Base-by-base conservation (phyloP, 2,113 vertebrate genomes). In the Desmodus rotundus region DNA sequence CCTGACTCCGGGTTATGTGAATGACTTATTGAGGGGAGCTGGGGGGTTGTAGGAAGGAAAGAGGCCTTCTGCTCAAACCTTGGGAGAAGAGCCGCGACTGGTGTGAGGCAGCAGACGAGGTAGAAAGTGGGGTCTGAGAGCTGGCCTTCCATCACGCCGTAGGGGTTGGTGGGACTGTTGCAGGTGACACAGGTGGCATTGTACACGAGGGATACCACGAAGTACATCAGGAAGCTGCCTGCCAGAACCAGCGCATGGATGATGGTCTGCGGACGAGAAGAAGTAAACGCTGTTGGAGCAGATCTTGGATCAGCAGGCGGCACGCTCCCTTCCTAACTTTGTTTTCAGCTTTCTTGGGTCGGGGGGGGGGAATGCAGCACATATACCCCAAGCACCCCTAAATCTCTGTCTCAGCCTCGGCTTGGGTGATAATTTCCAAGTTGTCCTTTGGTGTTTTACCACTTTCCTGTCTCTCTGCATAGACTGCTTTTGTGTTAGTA, bases 51-150 rank as follows among this genome's bases (percentile, higher is more conserved):
- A 36, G 65, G 36, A 73, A 93, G 50, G 63, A 61, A n/a, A 80
- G 1, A 31, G 77, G 14, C 3, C n/a, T 11, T 3, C 50, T 26
- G 26, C 28, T 8, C 97, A 89, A 98, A 99, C 99, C 99, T 99
- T 92, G 99, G 99, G 78, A 99, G 83, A 81, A 99, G 99, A 0
- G 99, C 99, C 7, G 98, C 92, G 41, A 98, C 97, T 0, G 99
- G 99, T 1, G 99, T 99, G 94, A 99, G 96, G 70, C 99, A 84
- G 96, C 99, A 99, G 86, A 99, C 76, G 0, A 99, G 98, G 96
- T 99, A 99, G 98, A 99, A 99, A 28, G 95, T 97, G 78, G 99
- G 99, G 13, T 99, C 99, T 3, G 98, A 98, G 95, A 99, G 98
- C 98, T 99, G 99, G 24, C 61, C 96, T 97, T 99, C 98, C 97